These are phyloP conservation scores for Mormyrops attenuatus DNA, from an alignment of 2,797 vertebrate genomes.

Conservation along the genomic window DNA sequence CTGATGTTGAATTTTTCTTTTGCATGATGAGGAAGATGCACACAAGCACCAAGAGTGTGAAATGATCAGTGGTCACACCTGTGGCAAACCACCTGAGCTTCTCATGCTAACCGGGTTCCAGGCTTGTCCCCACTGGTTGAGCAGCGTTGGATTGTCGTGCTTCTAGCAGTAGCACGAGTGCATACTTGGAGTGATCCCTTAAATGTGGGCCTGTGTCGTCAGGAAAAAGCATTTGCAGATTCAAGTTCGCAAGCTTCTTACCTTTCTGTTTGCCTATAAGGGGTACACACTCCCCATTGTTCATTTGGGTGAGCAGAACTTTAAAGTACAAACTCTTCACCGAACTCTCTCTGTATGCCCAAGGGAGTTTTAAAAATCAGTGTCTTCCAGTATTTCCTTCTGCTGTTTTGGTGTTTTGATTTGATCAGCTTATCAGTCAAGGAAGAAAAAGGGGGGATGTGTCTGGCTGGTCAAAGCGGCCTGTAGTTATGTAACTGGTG, in stretches of 20 bases:
- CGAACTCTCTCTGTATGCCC: neutral
- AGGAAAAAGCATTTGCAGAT: neutral
- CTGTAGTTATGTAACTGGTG: slow-evolving; percentile 37
- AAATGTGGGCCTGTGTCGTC: neutral
- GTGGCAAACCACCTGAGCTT: too few species aligned
- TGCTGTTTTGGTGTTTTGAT: neutral
- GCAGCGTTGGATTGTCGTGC: neutral
- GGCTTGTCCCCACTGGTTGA: neutral
- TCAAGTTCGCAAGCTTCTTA: neutral
- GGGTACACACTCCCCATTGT: neutral
- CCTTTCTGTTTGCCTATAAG: neutral
- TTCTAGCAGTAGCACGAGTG: neutral
- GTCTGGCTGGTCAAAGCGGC: slow-evolving; percentile 19
- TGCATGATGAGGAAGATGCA: neutral
- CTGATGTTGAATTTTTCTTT: neutral
- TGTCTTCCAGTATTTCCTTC: neutral
- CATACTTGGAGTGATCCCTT: neutral
- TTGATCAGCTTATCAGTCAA: neutral
- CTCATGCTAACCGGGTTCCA: neutral
- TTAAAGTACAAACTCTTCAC: neutral
- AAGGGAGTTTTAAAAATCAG: too few species aligned
- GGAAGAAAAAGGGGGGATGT: neutral
- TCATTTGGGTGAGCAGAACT: neutral
- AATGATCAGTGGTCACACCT: neutral
- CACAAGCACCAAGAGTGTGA: neutral